Conservation (phyloP, 2,113 vertebrate species). For the Tinamus guttatus region DNA sequence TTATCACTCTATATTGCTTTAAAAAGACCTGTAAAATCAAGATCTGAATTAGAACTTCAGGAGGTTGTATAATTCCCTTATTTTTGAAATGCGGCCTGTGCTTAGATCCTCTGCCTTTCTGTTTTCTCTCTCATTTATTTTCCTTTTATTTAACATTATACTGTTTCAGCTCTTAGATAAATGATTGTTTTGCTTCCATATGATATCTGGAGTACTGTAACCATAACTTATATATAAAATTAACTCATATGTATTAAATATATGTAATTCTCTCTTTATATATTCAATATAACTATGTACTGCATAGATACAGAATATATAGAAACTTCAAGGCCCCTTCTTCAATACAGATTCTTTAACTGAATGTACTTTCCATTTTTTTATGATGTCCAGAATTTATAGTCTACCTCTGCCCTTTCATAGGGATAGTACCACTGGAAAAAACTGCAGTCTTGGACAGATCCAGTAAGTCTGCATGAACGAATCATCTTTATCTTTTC, state of each 20-base stretch:
- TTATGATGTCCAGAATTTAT: not conserved
- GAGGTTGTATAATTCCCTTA: not conserved
- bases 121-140: not conserved
- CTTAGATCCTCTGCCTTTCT: not conserved
- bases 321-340: not conserved
- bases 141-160: not conserved
- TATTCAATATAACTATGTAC: too few species aligned
- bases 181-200: accelerated
- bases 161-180: not conserved
- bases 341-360: not conserved
- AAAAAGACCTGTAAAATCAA: not conserved
- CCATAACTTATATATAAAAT: too few species aligned
- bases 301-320: too few species aligned
- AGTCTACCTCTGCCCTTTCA: not conserved
- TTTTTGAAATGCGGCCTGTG: not conserved
- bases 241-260: too few species aligned
- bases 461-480: not conserved
- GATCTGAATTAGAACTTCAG: not conserved
- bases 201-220: not conserved
- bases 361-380: not conserved
- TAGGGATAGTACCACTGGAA: not conserved
- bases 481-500: not conserved
- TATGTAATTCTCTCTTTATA: too few species aligned
- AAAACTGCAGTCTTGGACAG: not conserved
- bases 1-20: not conserved